Evolutionary conservation across 37 sponge, comb jelly and placozoan genomes (phyloP).

Genomic region (Axinella damicornis): DNA sequence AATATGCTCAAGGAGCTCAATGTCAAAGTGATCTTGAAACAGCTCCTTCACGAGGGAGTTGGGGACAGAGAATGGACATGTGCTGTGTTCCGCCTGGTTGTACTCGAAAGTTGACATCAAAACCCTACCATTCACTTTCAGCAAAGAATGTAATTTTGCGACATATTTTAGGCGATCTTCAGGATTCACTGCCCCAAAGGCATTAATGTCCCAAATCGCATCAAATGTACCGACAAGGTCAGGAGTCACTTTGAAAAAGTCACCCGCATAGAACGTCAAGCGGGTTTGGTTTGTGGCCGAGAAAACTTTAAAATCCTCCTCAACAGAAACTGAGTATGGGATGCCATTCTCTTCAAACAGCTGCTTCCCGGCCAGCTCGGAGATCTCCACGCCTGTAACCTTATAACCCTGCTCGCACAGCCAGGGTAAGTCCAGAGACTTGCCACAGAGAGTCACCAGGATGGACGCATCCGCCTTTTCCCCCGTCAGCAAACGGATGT

Average conservation of each 20-base stretch:
- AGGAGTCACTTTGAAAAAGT: constrained; percentile 15
- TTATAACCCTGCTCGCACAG: constrained; percentile 13
- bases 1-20: constrained; percentile 19
- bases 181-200: not conserved
- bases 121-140: constrained; percentile 22
- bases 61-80: not conserved
- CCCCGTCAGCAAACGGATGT: not conserved
- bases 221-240: constrained; percentile 16
- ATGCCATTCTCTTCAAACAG: constrained; percentile 1
- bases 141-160: not conserved
- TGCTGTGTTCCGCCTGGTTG: not conserved
- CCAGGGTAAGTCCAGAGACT: constrained; percentile 21
- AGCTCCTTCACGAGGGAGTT: not conserved
- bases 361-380: constrained; percentile 11
- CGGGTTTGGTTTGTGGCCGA: constrained; percentile 18
- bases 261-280: constrained; percentile 24
- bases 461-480: not conserved
- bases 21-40: constrained; percentile 3
- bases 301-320: constrained; percentile 9
- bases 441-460: constrained; percentile 20
- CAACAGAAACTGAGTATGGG: not conserved
- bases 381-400: constrained; percentile 12
- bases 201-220: constrained; percentile 31
- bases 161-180: not conserved
- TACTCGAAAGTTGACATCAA: constrained; percentile 18